Evolutionary conservation across 1,140 invertebrate species (phyloP).

Genomic region (Lanistes nyassanus): DNA sequence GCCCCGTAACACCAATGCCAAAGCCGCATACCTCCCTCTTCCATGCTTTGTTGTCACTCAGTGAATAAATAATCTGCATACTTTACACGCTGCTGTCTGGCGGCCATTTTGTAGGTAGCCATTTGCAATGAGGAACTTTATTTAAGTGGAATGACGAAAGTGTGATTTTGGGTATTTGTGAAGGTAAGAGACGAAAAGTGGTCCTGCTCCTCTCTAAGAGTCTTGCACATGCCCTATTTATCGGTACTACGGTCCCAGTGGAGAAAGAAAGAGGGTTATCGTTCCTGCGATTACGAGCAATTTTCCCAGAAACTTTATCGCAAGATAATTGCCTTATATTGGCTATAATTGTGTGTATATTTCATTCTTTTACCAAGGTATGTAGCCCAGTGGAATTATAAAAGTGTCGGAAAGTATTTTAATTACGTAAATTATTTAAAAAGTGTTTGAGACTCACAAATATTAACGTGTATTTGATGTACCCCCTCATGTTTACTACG

Average conservation of each 20-base stretch:
- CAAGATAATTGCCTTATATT: background rate
- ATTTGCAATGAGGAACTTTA: conserved; percentile 46
- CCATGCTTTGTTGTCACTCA: conserved; percentile 28
- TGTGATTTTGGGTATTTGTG: conserved; percentile 36
- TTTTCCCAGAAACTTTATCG: conserved; percentile 16
- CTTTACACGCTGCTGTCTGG: conserved; percentile 52
- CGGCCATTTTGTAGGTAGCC: conserved; percentile 53
- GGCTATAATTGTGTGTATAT: background rate
- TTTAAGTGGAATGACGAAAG: conserved; percentile 34
- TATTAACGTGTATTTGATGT: background rate
- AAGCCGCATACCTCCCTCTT: conserved; percentile 33
- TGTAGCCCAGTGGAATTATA: background rate
- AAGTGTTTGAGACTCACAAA: background rate
- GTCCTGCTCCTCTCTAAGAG: background rate
- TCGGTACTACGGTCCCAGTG: background rate
- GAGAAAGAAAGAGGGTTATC: conserved; percentile 28
- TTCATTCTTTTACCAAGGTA: background rate
- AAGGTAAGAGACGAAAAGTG: conserved; percentile 36
- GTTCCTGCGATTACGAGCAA: conserved; percentile 23
- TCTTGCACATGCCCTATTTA: conserved; percentile 14
- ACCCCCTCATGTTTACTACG: background rate
- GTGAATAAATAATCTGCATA: conserved; percentile 49
- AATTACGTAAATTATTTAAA: background rate
- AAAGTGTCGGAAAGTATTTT: background rate
- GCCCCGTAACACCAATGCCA: conserved; percentile 12